Base-by-base conservation (phyloP, 2,888 invertebrate genomes). In the Heliconius charithonia region DNA sequence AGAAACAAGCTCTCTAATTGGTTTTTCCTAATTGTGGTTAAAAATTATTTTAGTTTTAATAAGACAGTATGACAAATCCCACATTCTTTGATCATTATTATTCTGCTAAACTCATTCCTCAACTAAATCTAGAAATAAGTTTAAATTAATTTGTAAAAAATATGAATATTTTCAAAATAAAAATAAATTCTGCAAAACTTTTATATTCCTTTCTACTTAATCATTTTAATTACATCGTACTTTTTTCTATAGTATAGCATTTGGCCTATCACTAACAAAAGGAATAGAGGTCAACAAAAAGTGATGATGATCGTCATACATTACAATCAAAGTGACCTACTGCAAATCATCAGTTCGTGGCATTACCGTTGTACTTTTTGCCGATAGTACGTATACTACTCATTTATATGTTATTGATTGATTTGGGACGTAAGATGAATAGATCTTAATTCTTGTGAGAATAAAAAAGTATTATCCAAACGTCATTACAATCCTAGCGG, bases 351-450 rank as follows among this genome's bases (percentile, higher is more conserved):
- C 75, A 72, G 71, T 63, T 69, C 59, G 45, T 37, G 66, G 65
- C 76, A 78, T 78, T 79, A 82, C 83, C 81, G 82, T 81, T 82
- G 79, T 80, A 66, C 73, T 78, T 81, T 80, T 80, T 77, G 65
- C 63, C 29, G 71, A 79, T 69, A 71, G 67, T 51, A n/a, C n/a
- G n/a, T n/a, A n/a, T n/a, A n/a, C n/a, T n/a, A n/a, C n/a, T 79
- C 77, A 74, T 69, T 69, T 72, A 79, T 72, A 70, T 65, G 59
- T 78, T 79, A 79, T 80, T 82, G 77, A 82, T 83, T 80, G 79
- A 82, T 82, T 79, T 82, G 78, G 81, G 79, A 81, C 81, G 69
- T 82, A 78, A 78, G 80, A 67, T 82, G 81, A 82, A 82, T 82
- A 82, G 81, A 74, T 69, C 73, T 79, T 80, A 76, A 82, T 81